phyloP scores from a whole-genome alignment of 2,113 vertebrate genomes.

The Panthera uncia region DNA sequence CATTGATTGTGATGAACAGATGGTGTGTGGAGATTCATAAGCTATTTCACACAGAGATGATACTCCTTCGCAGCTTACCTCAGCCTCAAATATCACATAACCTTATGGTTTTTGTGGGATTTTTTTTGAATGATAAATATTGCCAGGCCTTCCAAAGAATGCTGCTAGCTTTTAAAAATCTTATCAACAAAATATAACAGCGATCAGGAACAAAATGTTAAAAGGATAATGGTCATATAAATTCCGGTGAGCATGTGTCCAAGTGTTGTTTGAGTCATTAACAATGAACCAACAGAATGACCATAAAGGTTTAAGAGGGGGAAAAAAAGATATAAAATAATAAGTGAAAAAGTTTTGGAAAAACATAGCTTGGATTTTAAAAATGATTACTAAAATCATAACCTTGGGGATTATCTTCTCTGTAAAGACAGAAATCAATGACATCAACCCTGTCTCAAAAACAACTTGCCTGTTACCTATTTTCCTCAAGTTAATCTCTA shows the following conservation, averaged over 20 bases:
- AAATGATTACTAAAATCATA: not conserved
- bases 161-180: not conserved
- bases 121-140: not conserved
- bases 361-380: not conserved
- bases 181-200: constrained; percentile 11
- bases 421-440: not conserved
- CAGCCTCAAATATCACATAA: constrained; percentile 34
- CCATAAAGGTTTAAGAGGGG: not conserved
- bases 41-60: constrained; percentile 40
- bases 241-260: not conserved
- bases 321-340: not conserved
- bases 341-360: not conserved
- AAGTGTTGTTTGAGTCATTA: not conserved
- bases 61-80: not conserved
- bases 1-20: constrained; percentile 46
- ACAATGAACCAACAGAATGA: not conserved
- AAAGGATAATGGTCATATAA: not conserved
- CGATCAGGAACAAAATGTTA: constrained; percentile 10
- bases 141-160: constrained; percentile 7
- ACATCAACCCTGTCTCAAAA: not conserved
- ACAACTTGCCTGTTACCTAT: not conserved
- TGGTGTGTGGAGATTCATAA: not conserved
- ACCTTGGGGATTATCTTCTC: not conserved
- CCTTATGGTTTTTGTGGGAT: not conserved
- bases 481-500: not conserved